These are phyloP conservation scores for Corydoras maculifer DNA, from an alignment of 2,113 vertebrate species.

Conservation along the genomic window DNA sequence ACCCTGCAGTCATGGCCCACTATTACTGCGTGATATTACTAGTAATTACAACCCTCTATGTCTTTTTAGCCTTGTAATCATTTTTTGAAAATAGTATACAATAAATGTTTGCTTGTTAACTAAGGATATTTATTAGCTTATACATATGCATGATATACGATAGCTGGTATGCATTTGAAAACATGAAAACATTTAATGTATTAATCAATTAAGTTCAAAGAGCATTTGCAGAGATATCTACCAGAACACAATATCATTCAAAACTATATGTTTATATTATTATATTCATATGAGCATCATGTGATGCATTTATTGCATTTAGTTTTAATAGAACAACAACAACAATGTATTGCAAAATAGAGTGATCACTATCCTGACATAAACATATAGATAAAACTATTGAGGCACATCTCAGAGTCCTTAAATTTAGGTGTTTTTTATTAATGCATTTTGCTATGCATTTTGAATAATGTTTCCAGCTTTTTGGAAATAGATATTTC, in stretches of 20 bases:
- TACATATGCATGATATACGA: conserved; percentile 60
- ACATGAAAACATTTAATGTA: neutral
- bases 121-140: conserved; percentile 56
- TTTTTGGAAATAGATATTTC: too few species aligned
- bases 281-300: too few species aligned
- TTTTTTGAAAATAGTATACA: conserved; percentile 61
- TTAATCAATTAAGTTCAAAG: neutral
- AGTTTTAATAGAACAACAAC: too few species aligned
- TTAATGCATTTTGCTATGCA: too few species aligned
- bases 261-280: too few species aligned
- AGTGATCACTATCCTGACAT: too few species aligned
- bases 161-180: conserved; percentile 29
- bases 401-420: too few species aligned
- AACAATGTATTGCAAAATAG: too few species aligned
- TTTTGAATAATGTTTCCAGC: too few species aligned
- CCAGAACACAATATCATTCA: neutral
- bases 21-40: conserved; percentile 43
- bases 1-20: conserved; percentile 30
- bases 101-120: conserved; percentile 68
- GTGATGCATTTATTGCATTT: too few species aligned
- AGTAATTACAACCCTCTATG: conserved; percentile 52
- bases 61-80: conserved; percentile 64
- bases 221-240: conserved; percentile 1
- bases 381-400: too few species aligned
- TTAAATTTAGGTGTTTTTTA: too few species aligned